Conservation (phyloP, 2,113 vertebrate species). For the Ictalurus punctatus region DNA sequence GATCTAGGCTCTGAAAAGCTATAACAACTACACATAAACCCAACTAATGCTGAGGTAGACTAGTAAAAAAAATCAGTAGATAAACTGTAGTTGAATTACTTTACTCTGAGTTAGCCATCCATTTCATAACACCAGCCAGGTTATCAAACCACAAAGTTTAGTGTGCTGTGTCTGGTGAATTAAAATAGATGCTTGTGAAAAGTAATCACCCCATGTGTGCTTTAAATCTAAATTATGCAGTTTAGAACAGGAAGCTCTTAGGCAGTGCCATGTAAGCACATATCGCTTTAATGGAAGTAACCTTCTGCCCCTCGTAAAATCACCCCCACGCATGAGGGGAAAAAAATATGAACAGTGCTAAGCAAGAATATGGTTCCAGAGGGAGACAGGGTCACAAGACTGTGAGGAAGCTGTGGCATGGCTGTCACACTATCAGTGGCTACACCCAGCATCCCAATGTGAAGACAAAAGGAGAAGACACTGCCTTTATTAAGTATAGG, state of each 20-base stretch:
- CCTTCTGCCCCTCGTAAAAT: slow-evolving; percentile 39
- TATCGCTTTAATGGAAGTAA: slow-evolving; percentile 59
- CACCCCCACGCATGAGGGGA: neutral
- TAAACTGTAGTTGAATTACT: neutral
- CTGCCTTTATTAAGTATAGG: slow-evolving; percentile 57
- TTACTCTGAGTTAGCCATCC: neutral
- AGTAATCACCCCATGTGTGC: slow-evolving; percentile 21
- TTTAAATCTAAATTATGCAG: slow-evolving; percentile 39
- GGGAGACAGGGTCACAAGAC: slow-evolving; percentile 30
- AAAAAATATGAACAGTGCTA: slow-evolving; percentile 21
- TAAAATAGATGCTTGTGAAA: slow-evolving; percentile 23
- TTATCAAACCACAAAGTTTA: slow-evolving; percentile 6
- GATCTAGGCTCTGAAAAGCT: neutral
- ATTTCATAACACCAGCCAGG: neutral
- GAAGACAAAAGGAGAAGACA: slow-evolving; percentile 64
- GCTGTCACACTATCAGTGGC: slow-evolving; percentile 41
- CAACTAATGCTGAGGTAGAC: neutral
- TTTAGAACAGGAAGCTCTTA: slow-evolving; percentile 20
- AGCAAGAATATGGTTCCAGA: slow-evolving; percentile 59
- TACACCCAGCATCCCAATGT: slow-evolving; percentile 61
- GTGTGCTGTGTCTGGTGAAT: neutral
- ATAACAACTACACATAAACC: neutral
- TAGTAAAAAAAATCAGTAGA: neutral
- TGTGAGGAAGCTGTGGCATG: neutral
- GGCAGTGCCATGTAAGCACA: slow-evolving; percentile 49